These are phyloP conservation scores for Protobothrops flavoviridis DNA, from an alignment of 2,113 vertebrate species.

Conservation along the genomic window DNA sequence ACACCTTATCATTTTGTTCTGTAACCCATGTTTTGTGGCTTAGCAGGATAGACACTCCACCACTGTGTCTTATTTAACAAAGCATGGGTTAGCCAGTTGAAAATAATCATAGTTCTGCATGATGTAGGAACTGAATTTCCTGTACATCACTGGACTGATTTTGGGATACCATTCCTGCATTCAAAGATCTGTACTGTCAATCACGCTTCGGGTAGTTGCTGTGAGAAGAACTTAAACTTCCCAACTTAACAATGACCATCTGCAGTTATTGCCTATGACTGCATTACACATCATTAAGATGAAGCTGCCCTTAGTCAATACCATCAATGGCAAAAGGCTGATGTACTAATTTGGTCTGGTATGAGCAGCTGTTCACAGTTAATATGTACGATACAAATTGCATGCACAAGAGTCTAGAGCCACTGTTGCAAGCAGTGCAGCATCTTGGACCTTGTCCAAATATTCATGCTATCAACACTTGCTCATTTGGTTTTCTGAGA, in stretches of 20 bases:
- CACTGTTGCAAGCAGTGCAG: not conserved
- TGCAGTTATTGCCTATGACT: not conserved
- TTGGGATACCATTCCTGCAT: not conserved
- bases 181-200: not conserved
- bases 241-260: not conserved
- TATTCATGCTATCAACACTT: not conserved
- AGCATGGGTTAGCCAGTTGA: not conserved
- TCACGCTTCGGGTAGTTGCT: not conserved
- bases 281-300: not conserved
- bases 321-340: not conserved
- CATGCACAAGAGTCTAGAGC: not conserved
- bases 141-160: not conserved
- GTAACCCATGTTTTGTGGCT: not conserved
- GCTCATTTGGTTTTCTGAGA: not conserved
- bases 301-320: not conserved
- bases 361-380: not conserved
- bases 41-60: not conserved
- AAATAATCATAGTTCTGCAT: not conserved
- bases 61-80: not conserved
- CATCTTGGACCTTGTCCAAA: not conserved
- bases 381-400: not conserved
- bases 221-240: not conserved
- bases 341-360: conserved; percentile 16
- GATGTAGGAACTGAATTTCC: not conserved
- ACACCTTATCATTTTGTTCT: not conserved